Percentiles rank a stretch among this genome's conserved stretches.
Evolutionary conservation across 2,113 vertebrate genomes (phyloP).

Genomic region (Phaetusa simplex): DNA sequence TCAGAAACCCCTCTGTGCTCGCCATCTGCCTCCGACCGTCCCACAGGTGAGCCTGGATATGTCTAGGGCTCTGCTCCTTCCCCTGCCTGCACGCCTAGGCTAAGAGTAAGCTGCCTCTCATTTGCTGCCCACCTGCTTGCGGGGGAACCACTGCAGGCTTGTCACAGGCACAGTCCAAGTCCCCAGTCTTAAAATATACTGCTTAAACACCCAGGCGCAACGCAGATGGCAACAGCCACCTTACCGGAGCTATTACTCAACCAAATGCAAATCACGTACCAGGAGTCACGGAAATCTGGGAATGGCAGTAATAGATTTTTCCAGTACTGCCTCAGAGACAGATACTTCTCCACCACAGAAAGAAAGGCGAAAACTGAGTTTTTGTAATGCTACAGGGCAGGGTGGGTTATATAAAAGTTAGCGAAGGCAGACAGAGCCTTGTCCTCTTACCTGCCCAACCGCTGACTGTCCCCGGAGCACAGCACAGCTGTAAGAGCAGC

Average conservation of each 20-base stretch:
- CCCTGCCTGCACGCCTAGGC: background rate
- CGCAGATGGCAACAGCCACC: background rate
- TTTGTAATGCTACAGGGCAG: background rate
- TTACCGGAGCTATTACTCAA: background rate
- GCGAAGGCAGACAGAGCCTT: background rate
- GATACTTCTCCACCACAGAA: background rate
- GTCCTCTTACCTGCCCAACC: background rate
- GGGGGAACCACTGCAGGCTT: background rate
- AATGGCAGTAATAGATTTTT: background rate
- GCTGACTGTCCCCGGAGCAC: background rate
- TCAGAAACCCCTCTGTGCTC: background rate
- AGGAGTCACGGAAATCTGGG: background rate
- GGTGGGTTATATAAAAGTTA: background rate
- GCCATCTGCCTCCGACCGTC: fast-evolving
- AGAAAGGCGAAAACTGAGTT: background rate
- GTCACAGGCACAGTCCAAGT: background rate
- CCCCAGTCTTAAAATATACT: background rate
- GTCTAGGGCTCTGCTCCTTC: background rate
- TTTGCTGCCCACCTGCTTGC: background rate
- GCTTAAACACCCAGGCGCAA: background rate
- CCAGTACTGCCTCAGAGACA: background rate
- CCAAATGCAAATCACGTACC: background rate
- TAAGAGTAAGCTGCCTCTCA: background rate
- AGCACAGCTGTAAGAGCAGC: background rate
- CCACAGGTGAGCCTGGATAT: background rate